phyloP scores from a whole-genome alignment of 2,888 invertebrate genomes.

The Tetropium fuscum region DNA sequence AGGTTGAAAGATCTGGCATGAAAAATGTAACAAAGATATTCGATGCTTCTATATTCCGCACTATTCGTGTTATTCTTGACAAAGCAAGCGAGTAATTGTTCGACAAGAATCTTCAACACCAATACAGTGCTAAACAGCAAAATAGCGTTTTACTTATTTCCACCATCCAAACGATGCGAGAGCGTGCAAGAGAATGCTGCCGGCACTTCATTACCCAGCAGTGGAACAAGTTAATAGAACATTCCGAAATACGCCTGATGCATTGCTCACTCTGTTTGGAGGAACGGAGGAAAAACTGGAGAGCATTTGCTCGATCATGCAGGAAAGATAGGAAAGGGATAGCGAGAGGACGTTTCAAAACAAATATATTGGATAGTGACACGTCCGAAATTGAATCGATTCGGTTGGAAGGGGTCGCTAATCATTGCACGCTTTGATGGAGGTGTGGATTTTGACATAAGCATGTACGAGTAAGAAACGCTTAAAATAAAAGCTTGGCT shows the following conservation, averaged over 20 bases:
- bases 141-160: too few relatives aligned
- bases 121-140: too few relatives aligned
- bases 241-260: conserved; percentile 21
- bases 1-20: too few relatives aligned
- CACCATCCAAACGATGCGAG: conserved; percentile 1
- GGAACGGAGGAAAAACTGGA: conserved; percentile 9
- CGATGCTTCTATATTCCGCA: too few relatives aligned
- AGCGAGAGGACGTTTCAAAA: conserved; percentile 20
- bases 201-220: conserved; percentile 26
- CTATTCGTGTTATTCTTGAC: too few relatives aligned
- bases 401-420: conserved; percentile 12
- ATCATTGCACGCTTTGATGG: conserved; percentile 29
- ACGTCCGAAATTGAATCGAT: conserved; percentile 14
- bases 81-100: too few relatives aligned
- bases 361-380: conserved; percentile 27
- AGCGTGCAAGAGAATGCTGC: conserved; percentile 16
- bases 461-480: too few relatives aligned
- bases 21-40: too few relatives aligned
- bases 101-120: too few relatives aligned
- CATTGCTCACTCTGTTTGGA: conserved; percentile 5
- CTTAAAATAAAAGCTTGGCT: too few relatives aligned
- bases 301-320: not conserved
- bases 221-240: conserved; percentile 26
- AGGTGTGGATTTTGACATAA: too few relatives aligned
- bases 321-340: conserved; percentile 9